Conservation (phyloP, 2,113 vertebrate species). For the Brachionichthys hirsutus region DNA sequence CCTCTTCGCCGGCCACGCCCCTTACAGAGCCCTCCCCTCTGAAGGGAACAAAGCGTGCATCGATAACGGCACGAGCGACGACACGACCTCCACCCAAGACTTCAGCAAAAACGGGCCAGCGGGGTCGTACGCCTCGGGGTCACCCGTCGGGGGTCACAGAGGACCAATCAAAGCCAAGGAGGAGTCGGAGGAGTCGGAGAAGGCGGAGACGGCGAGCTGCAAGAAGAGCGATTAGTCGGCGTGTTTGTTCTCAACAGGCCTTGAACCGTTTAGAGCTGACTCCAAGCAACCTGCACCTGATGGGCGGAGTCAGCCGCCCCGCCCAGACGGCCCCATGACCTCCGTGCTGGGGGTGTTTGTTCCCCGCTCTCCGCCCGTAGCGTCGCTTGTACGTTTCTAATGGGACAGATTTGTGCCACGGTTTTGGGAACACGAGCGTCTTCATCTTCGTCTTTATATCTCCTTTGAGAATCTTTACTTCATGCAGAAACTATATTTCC, state of each 20-base stretch:
- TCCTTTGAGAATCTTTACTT: constrained; percentile 36
- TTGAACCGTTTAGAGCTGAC: too few species aligned
- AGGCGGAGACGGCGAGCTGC: background rate
- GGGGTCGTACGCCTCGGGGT: background rate
- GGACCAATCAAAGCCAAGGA: constrained; percentile 43
- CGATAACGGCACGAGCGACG: constrained; percentile 6
- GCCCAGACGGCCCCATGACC: constrained; percentile 20
- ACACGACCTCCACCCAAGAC: constrained; percentile 23
- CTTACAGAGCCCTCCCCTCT: constrained; percentile 60
- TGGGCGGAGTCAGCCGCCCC: background rate
- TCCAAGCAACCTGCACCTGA: too few species aligned
- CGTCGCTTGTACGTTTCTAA: constrained; percentile 56
- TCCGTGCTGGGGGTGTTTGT: too few species aligned
- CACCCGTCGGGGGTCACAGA: background rate
- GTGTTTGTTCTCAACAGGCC: constrained; percentile 37
- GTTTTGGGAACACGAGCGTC: constrained; percentile 60
- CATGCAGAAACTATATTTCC: constrained; percentile 48
- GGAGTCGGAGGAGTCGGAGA: constrained; percentile 30
- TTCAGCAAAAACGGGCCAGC: constrained; percentile 18
- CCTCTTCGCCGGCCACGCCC: constrained; percentile 78
- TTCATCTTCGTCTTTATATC: constrained; percentile 29
- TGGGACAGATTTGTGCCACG: constrained; percentile 34
- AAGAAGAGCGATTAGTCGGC: constrained; percentile 68
- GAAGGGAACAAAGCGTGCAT: constrained; percentile 40
- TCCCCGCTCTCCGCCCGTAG: constrained; percentile 4